These are phyloP conservation scores for Chelon auratus DNA, from an alignment of 2,797 vertebrate genomes.

Conservation along the genomic window DNA sequence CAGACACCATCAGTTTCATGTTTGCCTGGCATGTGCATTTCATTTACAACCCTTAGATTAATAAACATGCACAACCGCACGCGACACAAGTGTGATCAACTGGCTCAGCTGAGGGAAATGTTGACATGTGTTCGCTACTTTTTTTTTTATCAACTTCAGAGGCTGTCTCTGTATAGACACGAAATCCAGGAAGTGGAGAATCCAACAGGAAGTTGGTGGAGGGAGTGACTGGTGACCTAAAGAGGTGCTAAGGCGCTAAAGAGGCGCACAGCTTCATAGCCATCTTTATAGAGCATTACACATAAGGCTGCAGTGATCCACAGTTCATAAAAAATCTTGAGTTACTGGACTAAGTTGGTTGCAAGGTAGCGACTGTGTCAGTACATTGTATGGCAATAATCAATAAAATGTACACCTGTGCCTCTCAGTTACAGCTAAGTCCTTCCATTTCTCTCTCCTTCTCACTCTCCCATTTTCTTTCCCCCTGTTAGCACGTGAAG, in stretches of 20 bases:
- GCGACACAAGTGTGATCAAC: slow-evolving; percentile 22
- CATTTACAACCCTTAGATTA: slow-evolving; percentile 23
- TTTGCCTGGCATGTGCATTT: not conserved
- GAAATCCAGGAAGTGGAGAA: slow-evolving; percentile 47
- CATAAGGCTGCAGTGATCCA: not conserved
- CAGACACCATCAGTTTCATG: slow-evolving; percentile 28
- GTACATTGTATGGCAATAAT: not conserved
- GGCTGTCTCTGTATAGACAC: slow-evolving; percentile 22
- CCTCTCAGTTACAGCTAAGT: slow-evolving; percentile 31
- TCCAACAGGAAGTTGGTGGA: slow-evolving; percentile 37
- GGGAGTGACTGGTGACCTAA: slow-evolving; percentile 22
- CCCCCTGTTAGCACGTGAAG: slow-evolving; percentile 20
- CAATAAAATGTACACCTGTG: slow-evolving; percentile 39
- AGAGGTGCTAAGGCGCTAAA: not conserved
- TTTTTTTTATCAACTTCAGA: slow-evolving; percentile 51
- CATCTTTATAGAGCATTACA: not conserved
- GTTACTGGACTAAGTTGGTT: slow-evolving; percentile 2
- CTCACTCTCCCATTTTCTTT: slow-evolving; percentile 11
- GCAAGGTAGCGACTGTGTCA: not conserved
- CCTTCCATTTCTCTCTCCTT: slow-evolving; percentile 6
- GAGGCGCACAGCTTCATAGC: slow-evolving; percentile 4
- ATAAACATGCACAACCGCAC: slow-evolving; percentile 36
- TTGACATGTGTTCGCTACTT: slow-evolving; percentile 45
- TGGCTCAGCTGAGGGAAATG: slow-evolving; percentile 26
- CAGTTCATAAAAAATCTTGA: slow-evolving; percentile 9